Evolutionary conservation across 2,797 vertebrate species (phyloP).

Genomic region (Danio albolineatus): DNA sequence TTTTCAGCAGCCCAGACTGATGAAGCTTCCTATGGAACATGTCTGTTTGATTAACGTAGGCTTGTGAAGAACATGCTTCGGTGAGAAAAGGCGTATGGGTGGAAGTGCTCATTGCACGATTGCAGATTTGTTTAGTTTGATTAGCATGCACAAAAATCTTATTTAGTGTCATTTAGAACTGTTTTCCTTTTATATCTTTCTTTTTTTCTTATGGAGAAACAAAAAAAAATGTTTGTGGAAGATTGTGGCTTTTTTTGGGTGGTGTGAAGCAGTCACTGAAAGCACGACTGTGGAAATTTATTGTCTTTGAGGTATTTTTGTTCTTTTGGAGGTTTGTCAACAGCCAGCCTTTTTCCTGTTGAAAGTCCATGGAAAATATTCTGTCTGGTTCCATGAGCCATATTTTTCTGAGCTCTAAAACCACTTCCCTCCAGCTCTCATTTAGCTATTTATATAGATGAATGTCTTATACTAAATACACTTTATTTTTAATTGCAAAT

Average conservation of each 20-base stretch:
- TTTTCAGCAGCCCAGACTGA: constrained; percentile 39
- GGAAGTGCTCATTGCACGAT: constrained; percentile 35
- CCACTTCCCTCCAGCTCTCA: not conserved
- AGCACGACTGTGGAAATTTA: constrained; percentile 57
- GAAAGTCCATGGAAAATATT: constrained; percentile 58
- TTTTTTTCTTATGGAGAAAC: constrained; percentile 38
- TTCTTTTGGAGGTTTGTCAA: constrained; percentile 62
- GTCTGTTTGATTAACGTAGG: constrained; percentile 46
- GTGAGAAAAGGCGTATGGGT: constrained; percentile 27
- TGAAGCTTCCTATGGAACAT: constrained; percentile 34
- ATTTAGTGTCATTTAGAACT: constrained; percentile 23
- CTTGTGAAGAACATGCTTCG: constrained; percentile 42
- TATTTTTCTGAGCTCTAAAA: constrained; percentile 32
- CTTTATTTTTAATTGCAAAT: constrained; percentile 5
- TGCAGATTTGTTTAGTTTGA: constrained; percentile 45
- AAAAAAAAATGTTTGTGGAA: constrained; percentile 37
- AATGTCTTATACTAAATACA: not conserved
- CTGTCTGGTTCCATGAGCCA: constrained; percentile 48
- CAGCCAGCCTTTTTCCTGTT: constrained; percentile 55
- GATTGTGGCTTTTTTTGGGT: constrained; percentile 46
- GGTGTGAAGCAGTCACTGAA: constrained; percentile 42
- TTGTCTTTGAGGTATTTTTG: constrained; percentile 59
- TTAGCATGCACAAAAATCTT: constrained; percentile 38
- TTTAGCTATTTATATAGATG: constrained; percentile 25
- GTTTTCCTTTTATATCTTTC: not conserved